phyloP scores from a whole-genome alignment of 2,888 invertebrate genomes.

The Sphinx pinastri region DNA sequence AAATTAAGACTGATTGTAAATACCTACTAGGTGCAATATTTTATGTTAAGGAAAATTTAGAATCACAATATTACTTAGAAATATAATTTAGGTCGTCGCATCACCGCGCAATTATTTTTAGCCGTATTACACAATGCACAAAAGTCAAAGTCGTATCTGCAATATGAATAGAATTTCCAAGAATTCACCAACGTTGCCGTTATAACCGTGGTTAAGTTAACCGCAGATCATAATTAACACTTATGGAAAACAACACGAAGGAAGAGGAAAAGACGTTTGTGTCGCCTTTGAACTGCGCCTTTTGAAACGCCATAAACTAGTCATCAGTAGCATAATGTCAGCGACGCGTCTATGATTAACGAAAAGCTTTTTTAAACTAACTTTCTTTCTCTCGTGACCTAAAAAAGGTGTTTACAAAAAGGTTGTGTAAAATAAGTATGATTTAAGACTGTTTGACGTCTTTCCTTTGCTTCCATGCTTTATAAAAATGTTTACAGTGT shows the following conservation, averaged over 20 bases:
- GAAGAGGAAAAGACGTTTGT: constrained; percentile 53
- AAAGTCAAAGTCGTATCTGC: background rate
- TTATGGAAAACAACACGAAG: constrained; percentile 38
- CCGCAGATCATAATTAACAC: constrained; percentile 26
- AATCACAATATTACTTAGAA: constrained; percentile 14
- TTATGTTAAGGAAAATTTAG: constrained; percentile 1
- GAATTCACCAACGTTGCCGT: constrained; percentile 2
- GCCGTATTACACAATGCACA: constrained; percentile 11
- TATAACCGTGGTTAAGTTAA: constrained; percentile 16
- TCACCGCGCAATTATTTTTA: constrained; percentile 6
- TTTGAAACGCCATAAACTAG: constrained; percentile 57
- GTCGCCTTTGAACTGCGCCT: constrained; percentile 56
- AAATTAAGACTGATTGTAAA: no score
- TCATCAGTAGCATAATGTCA: constrained; percentile 49
- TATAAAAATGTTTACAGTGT: background rate
- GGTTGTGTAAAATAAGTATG: constrained; percentile 19
- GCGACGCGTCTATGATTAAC: constrained; percentile 35
- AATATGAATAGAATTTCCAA: constrained; percentile 1
- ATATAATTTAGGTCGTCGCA: background rate
- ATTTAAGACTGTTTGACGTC: constrained; percentile 16
- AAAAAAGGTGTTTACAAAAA: constrained; percentile 14
- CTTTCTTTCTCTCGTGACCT: constrained; percentile 18
- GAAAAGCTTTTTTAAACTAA: constrained; percentile 27
- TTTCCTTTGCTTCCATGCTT: constrained; percentile 2
- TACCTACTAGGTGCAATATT: background rate